Evolutionary conservation across 1,140 invertebrate genomes (phyloP), one percentile per base, ranked within the genome.

Genomic region (Tetramorium simillimum): DNA sequence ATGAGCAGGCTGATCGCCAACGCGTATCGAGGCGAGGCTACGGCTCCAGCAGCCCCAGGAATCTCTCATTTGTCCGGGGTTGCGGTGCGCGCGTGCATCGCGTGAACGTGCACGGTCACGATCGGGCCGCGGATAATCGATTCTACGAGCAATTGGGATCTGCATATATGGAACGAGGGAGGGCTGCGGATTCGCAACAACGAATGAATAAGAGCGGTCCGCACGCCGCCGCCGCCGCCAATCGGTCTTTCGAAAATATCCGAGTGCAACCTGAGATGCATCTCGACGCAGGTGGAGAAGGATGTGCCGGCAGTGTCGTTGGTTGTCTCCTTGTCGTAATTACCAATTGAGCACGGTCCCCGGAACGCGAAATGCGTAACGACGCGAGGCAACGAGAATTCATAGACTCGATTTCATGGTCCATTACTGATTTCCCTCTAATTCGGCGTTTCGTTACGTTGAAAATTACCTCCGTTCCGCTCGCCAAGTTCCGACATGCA

Each of bases 311-410:
- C 77, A 85, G 86, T 90, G 89, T 92, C 92, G 80, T 89, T 90
- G 81, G 87, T 89, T 85, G 53, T 60, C 69, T 49, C 80, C 92
- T 92, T 87, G 86, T 84, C 70, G 86, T 87, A 93, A 93, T 93
- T 93, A 93, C 92, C 92, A 84, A 93, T 93, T 93, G 92, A 91
- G 62, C 91, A 93, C 91, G 92, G 92, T 89, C 77, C 80, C 37
- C 53, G 60, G 75, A 63, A 88, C 75, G 78, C 76, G 86, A 72
- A 90, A 78, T 73, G 84, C 78, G 75, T 87, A 90, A 85, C 70
- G 69, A 86, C 67, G 63, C 58, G 77, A 76, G 78, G 76, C 89
- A 90, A 90, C 85, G 84, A 91, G 90, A 85, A 88, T 85, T 69
- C 80, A 87, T 90, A 86, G 82, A 62, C 40, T 91, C 87, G 86